These are phyloP conservation scores for Sphyrna mokarran DNA, from an alignment of 2,113 vertebrate species.

Conservation along the genomic window DNA sequence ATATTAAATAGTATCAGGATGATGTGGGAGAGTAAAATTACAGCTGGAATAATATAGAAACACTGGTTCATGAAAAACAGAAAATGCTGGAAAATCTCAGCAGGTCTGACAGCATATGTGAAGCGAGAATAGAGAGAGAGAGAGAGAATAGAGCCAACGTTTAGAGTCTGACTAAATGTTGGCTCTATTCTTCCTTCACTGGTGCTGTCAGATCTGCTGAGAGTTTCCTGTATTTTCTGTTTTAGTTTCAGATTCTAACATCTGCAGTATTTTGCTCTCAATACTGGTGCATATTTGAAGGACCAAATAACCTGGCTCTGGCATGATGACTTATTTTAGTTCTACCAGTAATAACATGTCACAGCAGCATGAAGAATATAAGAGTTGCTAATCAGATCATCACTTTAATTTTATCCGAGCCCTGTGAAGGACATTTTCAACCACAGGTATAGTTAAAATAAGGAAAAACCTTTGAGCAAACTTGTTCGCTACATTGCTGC, in stretches of 20 bases:
- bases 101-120: too few species aligned
- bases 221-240: too few species aligned
- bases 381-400: neutral
- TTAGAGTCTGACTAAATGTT: too few species aligned
- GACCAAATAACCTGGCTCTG: neutral
- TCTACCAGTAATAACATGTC: neutral
- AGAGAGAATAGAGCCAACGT: too few species aligned
- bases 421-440: neutral
- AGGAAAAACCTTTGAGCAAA: neutral
- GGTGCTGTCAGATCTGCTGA: too few species aligned
- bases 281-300: neutral
- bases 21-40: neutral
- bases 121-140: too few species aligned
- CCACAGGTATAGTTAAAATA: neutral
- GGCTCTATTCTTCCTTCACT: too few species aligned
- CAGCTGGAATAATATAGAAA: neutral
- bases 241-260: too few species aligned
- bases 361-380: neutral
- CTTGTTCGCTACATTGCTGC: too few species aligned
- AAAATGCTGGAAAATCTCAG: too few species aligned
- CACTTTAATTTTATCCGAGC: neutral
- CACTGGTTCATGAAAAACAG: neutral
- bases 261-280: neutral
- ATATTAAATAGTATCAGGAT: neutral
- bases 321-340: neutral